Evolutionary conservation across 2,888 invertebrate genomes (phyloP).

Genomic region (Zaprionus bogoriensis): DNA sequence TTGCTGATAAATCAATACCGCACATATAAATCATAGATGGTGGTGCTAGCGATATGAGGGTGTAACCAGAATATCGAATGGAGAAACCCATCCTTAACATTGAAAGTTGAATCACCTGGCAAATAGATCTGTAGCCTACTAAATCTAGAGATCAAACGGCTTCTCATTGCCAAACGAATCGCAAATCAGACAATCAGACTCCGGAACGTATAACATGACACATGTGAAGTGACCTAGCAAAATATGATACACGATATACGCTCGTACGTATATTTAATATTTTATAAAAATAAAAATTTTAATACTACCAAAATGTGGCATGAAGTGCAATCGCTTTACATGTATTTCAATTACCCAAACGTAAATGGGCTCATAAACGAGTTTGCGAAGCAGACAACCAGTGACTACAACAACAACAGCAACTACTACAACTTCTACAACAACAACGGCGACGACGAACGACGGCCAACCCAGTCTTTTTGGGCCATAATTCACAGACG

Average conservation of each 20-base stretch:
- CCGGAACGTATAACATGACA: conserved; percentile 11
- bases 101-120: conserved; percentile 67
- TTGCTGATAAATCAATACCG: not conserved
- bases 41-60: conserved; percentile 24
- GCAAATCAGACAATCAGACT: conserved; percentile 66
- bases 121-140: conserved; percentile 32
- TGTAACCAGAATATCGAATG: conserved; percentile 44
- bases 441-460: conserved; percentile 10
- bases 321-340: conserved; percentile 68
- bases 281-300: conserved; percentile 27
- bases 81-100: conserved; percentile 63
- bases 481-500: conserved; percentile 71
- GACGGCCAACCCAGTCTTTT: conserved; percentile 22
- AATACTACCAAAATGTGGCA: conserved; percentile 65
- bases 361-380: conserved; percentile 46
- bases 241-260: conserved; percentile 40
- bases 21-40: not conserved
- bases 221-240: conserved; percentile 26
- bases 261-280: conserved; percentile 20
- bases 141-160: conserved; percentile 70
- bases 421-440: conserved; percentile 1
- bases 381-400: conserved; percentile 49
- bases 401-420: conserved; percentile 6
- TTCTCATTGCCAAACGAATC: conserved; percentile 67
- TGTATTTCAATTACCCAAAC: conserved; percentile 66